A percentile compares a stretch with the other conserved stretches of the same genome.
phyloP scores from a whole-genome alignment of 2,797 vertebrate genomes.

The Momotus momota region DNA sequence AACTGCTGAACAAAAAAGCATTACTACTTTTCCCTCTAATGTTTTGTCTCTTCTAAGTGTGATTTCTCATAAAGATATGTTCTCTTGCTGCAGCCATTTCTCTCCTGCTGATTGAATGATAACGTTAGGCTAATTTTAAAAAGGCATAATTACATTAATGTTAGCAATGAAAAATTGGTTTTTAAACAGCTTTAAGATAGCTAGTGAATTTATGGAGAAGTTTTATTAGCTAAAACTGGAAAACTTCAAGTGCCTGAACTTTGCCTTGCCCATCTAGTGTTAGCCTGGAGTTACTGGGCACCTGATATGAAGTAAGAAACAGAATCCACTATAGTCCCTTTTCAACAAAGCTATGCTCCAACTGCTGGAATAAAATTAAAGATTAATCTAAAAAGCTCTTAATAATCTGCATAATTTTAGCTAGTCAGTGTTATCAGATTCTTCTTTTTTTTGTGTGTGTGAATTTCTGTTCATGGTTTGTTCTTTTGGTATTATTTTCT shows the following conservation, averaged over 20 bases:
- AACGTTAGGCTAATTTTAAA: not conserved
- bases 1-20: not conserved
- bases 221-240: not conserved
- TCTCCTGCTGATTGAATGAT: not conserved
- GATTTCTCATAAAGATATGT: not conserved
- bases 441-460: not conserved
- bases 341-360: not conserved
- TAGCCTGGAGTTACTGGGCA: not conserved
- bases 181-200: not conserved
- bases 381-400: not conserved
- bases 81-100: not conserved
- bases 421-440: not conserved
- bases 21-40: not conserved
- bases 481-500: not conserved
- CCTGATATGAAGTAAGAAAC: not conserved
- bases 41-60: not conserved
- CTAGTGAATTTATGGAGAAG: not conserved
- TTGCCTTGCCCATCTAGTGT: not conserved
- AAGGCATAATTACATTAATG: not conserved
- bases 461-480: not conserved
- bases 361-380: not conserved
- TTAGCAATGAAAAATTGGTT: not conserved
- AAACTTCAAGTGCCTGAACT: not conserved
- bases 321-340: not conserved
- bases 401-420: not conserved